Evolutionary conservation across 1,140 invertebrate species (phyloP).

Genomic region (Penaeus japonicus): DNA sequence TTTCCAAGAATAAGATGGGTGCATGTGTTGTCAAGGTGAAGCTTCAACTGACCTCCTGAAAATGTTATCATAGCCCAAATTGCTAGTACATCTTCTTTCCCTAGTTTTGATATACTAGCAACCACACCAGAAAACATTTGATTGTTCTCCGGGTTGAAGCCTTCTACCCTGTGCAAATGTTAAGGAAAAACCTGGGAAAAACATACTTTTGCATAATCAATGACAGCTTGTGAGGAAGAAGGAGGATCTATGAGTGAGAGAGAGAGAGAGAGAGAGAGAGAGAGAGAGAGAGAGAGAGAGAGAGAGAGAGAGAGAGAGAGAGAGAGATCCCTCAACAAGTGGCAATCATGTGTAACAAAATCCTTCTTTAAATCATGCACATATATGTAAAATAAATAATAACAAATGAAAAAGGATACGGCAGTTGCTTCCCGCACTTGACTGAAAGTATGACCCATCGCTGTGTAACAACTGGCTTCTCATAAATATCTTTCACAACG

Average conservation of each 20-base stretch:
- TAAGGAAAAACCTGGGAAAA: slow-evolving; percentile 57
- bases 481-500: slow-evolving; percentile 89
- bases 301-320: too few relatives aligned
- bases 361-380: too few relatives aligned
- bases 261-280: too few relatives aligned
- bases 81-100: slow-evolving; percentile 72
- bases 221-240: slow-evolving; percentile 43
- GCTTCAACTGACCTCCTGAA: slow-evolving; percentile 79
- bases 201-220: slow-evolving; percentile 7
- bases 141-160: slow-evolving; percentile 70
- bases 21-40: slow-evolving; percentile 75
- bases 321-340: too few relatives aligned
- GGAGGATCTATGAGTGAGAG: too few relatives aligned
- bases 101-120: slow-evolving; percentile 77
- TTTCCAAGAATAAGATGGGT: slow-evolving; percentile 81
- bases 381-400: background rate
- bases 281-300: too few relatives aligned
- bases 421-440: slow-evolving; percentile 72
- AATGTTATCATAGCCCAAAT: slow-evolving; percentile 83
- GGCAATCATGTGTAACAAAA: too few relatives aligned
- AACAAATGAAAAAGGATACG: slow-evolving; percentile 72
- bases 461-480: slow-evolving; percentile 84
- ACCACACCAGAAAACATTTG: slow-evolving; percentile 77
- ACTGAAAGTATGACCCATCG: slow-evolving; percentile 82
- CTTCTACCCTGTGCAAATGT: slow-evolving; percentile 66